Evolutionary conservation across 2,888 invertebrate genomes (phyloP), one percentile per base, ranked within the genome.

Genomic region (Drosophila paramelanica): DNA sequence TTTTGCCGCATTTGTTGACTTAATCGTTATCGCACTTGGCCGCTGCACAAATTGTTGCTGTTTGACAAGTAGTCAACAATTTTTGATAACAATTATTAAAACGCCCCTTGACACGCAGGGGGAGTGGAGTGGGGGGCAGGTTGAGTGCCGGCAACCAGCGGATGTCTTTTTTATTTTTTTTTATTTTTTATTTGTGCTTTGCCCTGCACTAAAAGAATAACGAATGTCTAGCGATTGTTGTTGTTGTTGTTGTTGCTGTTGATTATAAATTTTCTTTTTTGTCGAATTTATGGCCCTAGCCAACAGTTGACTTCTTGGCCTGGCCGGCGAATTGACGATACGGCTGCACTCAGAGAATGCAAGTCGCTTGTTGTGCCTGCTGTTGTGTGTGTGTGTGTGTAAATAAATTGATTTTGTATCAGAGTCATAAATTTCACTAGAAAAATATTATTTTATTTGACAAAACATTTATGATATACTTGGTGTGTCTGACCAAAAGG

Each of bases 61-160:
- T 87, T 87, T 85, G 85, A 85, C 85, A 85, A 85, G 82, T 85
- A 87, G 85, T 85, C 85, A 80, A 82, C 80, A 73, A 68, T 67
- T 79, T 74, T 79, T 84, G 84, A 87, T 87, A 85, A 85, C 74
- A 77, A 82, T 74, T 85, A 77, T 70, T 64, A 66, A 66, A 67
- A 64, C 43, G 67, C 67, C 66, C 56, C 67, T 71, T 71, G 62
- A 67, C 75, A 62, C 53, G 71, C 75, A 60, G 20, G n/a, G 27
- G 3, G 27, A 5, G 5, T 3, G 27, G 20, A 25, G n/a, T 4
- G 47, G n/a, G 17, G 42, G n/a, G 17, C 38, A 33, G 11, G 17
- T 25, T 33, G 8, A 3, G 13, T 17, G 11, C 10, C 41, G 43
- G 43, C 13, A 8, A 10, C 39, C 55, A 55, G 52, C 85, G 81